Base-by-base conservation (phyloP, 1,140 invertebrate genomes). In the Oncopodura yosiiana region DNA sequence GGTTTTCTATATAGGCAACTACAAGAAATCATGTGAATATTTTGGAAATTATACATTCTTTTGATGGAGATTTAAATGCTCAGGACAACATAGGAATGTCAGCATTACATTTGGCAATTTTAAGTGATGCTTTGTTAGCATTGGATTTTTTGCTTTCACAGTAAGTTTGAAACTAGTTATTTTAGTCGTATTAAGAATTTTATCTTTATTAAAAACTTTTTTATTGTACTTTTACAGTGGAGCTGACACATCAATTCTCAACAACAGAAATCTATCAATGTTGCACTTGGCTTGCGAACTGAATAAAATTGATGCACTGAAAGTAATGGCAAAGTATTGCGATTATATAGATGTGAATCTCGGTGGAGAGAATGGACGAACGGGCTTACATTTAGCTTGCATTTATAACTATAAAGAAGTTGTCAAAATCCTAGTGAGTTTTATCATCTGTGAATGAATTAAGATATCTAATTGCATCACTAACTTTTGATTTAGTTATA, bases 401-500 rank as follows among this genome's bases (percentile, higher is more conserved):
- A 86, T 86, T 49, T 82, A 83, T 59, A 85, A 91, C 69, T 78
- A 84, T 65, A 83, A 84, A 48, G 77, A 83, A 61, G 86, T 83
- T 66, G 84, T 85, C 18, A 76, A 78, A 64, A 79, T 86, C 61
- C 69, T 89, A 73, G 86, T 89, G 75, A 76, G 76, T 73, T 34
- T 44, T 61, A 50, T 49, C 2, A 14, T 4, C 12, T 2, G 14
- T 42, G 27, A 29, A n/a, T 49, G 12, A 19, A 4, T 21, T 39
- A 39, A 3, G 16, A n/a, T 36, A 18, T 6, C 16, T 30, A 36
- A 21, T 49, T 49, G 32, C 46, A n/a, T 26, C 2, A 24, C 36
- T 34, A 37, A 8, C 4, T 45, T 53, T 37, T 50, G 37, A 37
- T 73, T 32, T 68, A 86, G 84, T 80, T 87, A 41, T 79, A 77